phyloP scores from a whole-genome alignment of 2,113 vertebrate genomes.

The Catharus minimus region DNA sequence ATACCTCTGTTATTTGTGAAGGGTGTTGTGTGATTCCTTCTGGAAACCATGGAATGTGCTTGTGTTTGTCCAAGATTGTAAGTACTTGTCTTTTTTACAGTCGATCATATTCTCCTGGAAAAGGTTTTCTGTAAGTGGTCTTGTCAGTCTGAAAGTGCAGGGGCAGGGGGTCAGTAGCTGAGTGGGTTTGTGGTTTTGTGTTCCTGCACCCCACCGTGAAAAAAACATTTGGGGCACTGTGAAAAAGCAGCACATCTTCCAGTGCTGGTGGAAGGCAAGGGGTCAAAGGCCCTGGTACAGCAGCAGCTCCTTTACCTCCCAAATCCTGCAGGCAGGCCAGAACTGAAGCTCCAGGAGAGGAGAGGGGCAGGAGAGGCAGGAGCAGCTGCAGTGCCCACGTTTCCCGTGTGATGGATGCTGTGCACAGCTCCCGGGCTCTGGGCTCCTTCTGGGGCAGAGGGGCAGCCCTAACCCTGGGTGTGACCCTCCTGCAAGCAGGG shows the following conservation, averaged over 20 bases:
- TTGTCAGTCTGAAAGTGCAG: background rate
- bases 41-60: background rate
- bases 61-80: background rate
- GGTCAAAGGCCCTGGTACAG: background rate
- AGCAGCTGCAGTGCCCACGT: background rate
- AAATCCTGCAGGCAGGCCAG: background rate
- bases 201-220: background rate
- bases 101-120: background rate
- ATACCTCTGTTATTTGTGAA: background rate
- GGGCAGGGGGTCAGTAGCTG: background rate
- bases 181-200: background rate
- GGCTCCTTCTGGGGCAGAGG: too few species aligned
- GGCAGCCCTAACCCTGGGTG: too few species aligned
- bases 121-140: background rate
- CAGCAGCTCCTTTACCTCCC: background rate
- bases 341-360: background rate
- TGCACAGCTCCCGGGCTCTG: too few species aligned
- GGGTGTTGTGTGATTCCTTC: background rate
- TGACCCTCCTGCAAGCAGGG: too few species aligned
- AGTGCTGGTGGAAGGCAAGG: background rate
- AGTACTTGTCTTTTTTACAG: background rate
- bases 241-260: background rate
- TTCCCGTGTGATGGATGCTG: too few species aligned
- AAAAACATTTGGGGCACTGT: accelerated
- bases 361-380: slow-evolving; percentile 1